These are phyloP conservation scores for Pseudochirops corinnae DNA, from an alignment of 2,797 vertebrate genomes.

Conservation along the genomic window DNA sequence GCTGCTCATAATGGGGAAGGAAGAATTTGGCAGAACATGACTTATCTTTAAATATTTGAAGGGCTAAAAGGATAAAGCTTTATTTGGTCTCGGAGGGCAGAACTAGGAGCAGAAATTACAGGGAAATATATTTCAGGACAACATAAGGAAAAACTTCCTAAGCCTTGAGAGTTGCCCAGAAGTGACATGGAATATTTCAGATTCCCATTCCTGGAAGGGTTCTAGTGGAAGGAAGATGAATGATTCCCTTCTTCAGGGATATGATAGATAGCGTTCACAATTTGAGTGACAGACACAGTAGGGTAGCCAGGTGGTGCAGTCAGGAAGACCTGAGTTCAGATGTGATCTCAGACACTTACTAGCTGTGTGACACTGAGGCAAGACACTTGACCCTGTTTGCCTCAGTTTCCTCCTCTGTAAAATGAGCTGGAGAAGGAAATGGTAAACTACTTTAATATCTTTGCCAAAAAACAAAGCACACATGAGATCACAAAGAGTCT, in stretches of 20 bases:
- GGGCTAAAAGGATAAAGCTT: neutral
- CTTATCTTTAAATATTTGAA: neutral
- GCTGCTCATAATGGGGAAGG: neutral
- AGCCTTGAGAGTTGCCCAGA: neutral
- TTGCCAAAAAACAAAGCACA: neutral
- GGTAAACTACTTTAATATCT: neutral
- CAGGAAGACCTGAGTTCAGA: neutral
- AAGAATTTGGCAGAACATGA: neutral
- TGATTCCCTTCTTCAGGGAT: neutral
- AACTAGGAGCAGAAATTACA: neutral
- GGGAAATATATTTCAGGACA: neutral
- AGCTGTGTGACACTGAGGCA: neutral
- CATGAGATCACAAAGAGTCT: neutral
- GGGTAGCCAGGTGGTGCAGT: neutral
- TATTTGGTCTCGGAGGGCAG: neutral
- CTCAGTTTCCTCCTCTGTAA: constrained; percentile 1
- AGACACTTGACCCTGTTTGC: neutral
- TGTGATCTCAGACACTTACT: neutral
- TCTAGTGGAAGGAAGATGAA: neutral
- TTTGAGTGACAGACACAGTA: neutral
- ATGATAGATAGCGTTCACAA: neutral
- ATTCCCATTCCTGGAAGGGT: neutral
- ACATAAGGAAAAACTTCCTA: neutral
- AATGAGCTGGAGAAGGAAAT: neutral
- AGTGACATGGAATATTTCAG: neutral